Base-by-base conservation (phyloP, 92 coral and sea anemone species). In the Hydrozoanthus gracilis region DNA sequence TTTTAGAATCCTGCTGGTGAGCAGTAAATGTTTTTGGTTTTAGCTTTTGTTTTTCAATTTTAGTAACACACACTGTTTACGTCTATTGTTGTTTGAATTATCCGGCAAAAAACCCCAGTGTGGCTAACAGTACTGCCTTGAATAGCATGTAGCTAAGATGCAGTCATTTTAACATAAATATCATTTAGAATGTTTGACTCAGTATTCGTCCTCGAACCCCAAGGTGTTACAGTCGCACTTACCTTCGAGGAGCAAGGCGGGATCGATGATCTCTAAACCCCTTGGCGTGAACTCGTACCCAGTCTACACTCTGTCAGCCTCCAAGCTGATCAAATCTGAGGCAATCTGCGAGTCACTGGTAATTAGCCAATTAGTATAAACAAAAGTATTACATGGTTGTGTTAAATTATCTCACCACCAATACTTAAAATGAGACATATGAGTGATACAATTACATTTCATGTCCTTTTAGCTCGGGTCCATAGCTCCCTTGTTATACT, bases 311-410 rank as follows among this genome's bases (percentile, higher is more conserved):
- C 76, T 96, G 83, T 82, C 78, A 45, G 94, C 93, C 3, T 89
- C 87, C 16, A 89, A 90, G 55, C 93, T 96, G 67, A 87, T 96
- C 73, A 96, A 95, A 76, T 76, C 93, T 82, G 90, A 83, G 13
- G 99, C 96, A 7, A 84, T 96, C 20, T 96, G 99, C 67, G 99
- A 96, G 73, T 96, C 99, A 35, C 93, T 96, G 94, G 99, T 96
- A 93, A 11, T 27, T 27, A 39, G 15, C 73, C 8, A 7, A 3
- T 68, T 68, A 4, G 35, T n/a, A 20, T 7, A 4, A 4, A 4
- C 8, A 8, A 66, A 39, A 66, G 9, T 17, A 4, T 66, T 66
- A 16, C 2, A 0, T 66, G 8, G 11, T 20, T 18, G 2, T 5
- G 44, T 17, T 6, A 6, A 18, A 16, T 2, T 17, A 8, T 13